Conservation (phyloP, 2,113 vertebrate species). For the Nyctibius bracteatus region DNA sequence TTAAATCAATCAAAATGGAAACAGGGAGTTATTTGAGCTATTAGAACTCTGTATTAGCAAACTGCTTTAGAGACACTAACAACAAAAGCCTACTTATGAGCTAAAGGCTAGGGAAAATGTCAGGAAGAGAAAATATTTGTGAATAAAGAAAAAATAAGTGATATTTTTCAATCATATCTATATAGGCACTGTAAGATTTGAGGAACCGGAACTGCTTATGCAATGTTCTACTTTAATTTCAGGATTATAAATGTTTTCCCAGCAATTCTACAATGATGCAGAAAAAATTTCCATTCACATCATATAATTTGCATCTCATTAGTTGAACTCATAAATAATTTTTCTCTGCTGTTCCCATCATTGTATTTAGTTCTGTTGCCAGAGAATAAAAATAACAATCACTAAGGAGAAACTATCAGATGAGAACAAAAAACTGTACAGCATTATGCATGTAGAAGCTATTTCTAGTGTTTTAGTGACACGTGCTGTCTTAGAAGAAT, state of each 20-base stretch:
- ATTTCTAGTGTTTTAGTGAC: background rate
- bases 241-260: background rate
- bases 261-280: background rate
- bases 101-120: background rate
- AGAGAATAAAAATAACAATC: background rate
- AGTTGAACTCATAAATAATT: background rate
- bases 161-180: background rate
- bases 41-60: background rate
- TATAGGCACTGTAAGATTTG: background rate
- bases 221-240: background rate
- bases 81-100: background rate
- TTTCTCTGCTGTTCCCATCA: background rate
- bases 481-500: background rate
- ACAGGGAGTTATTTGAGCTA: background rate
- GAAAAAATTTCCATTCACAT: background rate
- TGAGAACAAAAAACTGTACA: background rate
- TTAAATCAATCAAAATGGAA: conserved; percentile 25
- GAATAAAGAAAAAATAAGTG: background rate
- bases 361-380: background rate
- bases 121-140: background rate
- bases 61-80: background rate
- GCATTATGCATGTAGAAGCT: background rate
- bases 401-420: background rate
- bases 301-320: background rate
- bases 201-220: background rate